Conservation (phyloP, 2,797 vertebrate genomes). For the Coccyzus lansbergi region DNA sequence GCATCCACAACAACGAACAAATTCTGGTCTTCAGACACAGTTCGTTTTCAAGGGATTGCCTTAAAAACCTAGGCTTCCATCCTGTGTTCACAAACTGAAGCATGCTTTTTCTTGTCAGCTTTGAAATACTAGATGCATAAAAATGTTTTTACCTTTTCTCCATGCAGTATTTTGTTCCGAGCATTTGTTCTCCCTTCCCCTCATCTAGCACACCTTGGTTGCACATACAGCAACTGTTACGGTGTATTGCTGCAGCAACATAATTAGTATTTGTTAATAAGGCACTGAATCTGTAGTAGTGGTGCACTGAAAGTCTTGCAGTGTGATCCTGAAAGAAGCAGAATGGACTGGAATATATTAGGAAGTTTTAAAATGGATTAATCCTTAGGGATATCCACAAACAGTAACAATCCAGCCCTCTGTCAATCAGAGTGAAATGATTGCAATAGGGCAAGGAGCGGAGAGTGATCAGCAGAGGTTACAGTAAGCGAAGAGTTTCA, state of each 20-base stretch:
- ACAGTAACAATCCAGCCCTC: not conserved
- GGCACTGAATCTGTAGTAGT: fast-evolving
- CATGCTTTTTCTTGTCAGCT: not conserved
- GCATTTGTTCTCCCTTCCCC: not conserved
- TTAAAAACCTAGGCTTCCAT: fast-evolving
- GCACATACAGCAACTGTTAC: not conserved
- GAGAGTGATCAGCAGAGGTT: not conserved
- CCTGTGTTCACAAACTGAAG: not conserved
- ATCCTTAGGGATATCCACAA: not conserved
- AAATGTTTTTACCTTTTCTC: not conserved
- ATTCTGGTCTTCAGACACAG: not conserved
- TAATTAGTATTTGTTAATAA: not conserved
- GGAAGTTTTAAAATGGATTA: constrained; percentile 14
- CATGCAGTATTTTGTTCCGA: not conserved
- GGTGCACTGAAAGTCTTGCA: not conserved
- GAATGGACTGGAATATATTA: not conserved
- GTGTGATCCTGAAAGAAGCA: not conserved
- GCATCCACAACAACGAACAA: fast-evolving
- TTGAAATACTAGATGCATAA: not conserved
- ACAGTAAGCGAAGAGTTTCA: fast-evolving
- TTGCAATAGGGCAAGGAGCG: not conserved
- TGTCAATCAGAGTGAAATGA: not conserved
- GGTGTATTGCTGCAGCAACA: not conserved
- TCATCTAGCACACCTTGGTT: not conserved
- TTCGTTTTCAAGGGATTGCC: not conserved